These are phyloP conservation scores for Paedocypris sp. DNA, from an alignment of 2,113 vertebrate genomes.

Conservation along the genomic window DNA sequence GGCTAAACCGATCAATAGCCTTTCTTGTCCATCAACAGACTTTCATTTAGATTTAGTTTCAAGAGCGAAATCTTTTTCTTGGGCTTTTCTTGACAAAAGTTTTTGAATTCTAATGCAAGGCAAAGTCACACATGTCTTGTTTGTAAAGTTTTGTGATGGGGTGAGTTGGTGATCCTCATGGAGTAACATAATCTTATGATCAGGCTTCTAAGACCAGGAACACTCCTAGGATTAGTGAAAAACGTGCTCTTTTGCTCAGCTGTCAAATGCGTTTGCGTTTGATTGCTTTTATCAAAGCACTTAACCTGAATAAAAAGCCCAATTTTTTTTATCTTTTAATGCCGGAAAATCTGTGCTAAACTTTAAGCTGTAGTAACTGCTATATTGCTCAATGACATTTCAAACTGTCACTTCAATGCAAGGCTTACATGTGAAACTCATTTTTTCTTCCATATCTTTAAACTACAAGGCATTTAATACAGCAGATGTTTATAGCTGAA, in stretches of 20 bases:
- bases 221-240: neutral
- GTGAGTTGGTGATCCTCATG: neutral
- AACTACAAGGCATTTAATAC: too few species aligned
- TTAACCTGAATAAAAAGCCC: neutral
- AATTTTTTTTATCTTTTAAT: neutral
- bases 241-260: neutral
- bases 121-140: neutral
- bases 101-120: neutral
- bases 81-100: neutral
- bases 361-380: neutral
- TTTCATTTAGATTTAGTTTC: slow-evolving; percentile 1
- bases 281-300: neutral
- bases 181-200: neutral
- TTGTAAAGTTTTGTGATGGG: neutral
- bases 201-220: neutral
- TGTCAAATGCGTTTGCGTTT: neutral
- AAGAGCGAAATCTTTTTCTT: neutral
- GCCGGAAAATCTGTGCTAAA: too few species aligned
- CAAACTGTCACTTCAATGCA: too few species aligned
- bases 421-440: too few species aligned
- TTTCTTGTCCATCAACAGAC: slow-evolving; percentile 5
- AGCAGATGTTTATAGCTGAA: neutral
- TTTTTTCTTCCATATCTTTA: too few species aligned
- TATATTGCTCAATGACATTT: too few species aligned
- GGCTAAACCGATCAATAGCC: slow-evolving; percentile 6